Base-by-base conservation (phyloP, 2,888 invertebrate species). In the Mallateleia sp. region DNA sequence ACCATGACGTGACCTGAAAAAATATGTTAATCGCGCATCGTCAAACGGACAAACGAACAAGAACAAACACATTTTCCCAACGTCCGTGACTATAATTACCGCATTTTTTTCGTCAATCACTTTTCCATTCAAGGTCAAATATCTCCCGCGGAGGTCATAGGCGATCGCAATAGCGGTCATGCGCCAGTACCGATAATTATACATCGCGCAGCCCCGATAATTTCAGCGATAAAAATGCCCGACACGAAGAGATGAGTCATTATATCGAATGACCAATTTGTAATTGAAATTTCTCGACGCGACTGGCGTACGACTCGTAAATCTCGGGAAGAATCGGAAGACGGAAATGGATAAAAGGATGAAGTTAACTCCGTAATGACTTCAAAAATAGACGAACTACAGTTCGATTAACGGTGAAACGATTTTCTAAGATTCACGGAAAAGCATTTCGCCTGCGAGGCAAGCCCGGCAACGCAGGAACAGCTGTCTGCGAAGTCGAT, bases 341-440 rank as follows among this genome's bases (percentile, higher is more conserved):
- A 72, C 78, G 78, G 67, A 79, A 78, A 52, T 74, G 79, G 84
- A 67, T 74, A 69, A 75, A 79, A 60, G 84, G 79, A 85, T 67
- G 62, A 74, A 79, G 80, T 77, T 64, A 80, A 80, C 75, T 75
- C 58, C 34, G 85, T 75, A 85, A 85, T 85, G 80, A 80, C 80
- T 64, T 75, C 71, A 64, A 81, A 81, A 85, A 80, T 81, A 80
- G 72, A 85, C 80, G 58, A 84, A 87, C 71, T 84, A 47, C 85
- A 62, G 64, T 85, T 84, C 71, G 83, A 87, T 87, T 87, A 87
- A 87, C 80, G 83, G 80, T 56, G 83, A 69, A 81, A 42, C 81
- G 81, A 88, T 88, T 88, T 88, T 58, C 85, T 71, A 71, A 81
- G 84, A 88, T 88, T 85, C 85, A 84, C 47, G 78, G 81, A 87